Base-by-base conservation (phyloP, 2,113 vertebrate species). In the Chascanopsetta lugubris region DNA sequence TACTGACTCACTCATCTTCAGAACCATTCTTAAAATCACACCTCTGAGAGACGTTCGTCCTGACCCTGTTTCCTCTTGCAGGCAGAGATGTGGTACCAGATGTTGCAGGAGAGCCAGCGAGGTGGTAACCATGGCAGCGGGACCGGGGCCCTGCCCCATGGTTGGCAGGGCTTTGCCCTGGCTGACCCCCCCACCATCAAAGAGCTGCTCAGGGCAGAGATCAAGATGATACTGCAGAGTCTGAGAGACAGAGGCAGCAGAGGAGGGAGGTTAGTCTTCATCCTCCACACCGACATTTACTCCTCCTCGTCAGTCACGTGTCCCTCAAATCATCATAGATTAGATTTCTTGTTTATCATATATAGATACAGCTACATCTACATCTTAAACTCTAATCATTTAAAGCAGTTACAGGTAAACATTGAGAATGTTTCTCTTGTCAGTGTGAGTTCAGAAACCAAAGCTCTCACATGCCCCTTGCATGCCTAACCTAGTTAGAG, bases 181-280 rank as follows among this genome's bases (percentile, higher is more conserved):
- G 81, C 93, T 20, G 94, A 95, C 45, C 91, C 95, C 3, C 93
- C 94, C 1, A 86, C 65, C 2, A 67, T 95, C 36, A 94, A 93
- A 87, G 93, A 93, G 57, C 82, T 96, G 69, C 55, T 96, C 75
- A 92, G 92, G 62, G 89, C 87, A n/a, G 94, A 97, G 77, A 90
- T 96, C 58, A 88, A 89, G 30, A 92, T 95, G 87, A 86, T 97
- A 45, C 91, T 97, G 12, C 84, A 89, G 57, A 79, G 69, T 6
- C 73, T 94, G 47, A 77, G 58, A 54, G 86, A 92, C 56, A 87
- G 74, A 66, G 84, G 79, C 22, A 12, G 57, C 48, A 62, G 36
- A 18, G 59, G 58, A 21, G 91, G 87, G 43, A 87, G 80, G 93
- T 93, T 69, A 29, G 84, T 66, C 42, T 2, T 21, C 7, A 43